Base-by-base conservation (phyloP, 2,797 vertebrate species). In the Astyanax mexicanus region DNA sequence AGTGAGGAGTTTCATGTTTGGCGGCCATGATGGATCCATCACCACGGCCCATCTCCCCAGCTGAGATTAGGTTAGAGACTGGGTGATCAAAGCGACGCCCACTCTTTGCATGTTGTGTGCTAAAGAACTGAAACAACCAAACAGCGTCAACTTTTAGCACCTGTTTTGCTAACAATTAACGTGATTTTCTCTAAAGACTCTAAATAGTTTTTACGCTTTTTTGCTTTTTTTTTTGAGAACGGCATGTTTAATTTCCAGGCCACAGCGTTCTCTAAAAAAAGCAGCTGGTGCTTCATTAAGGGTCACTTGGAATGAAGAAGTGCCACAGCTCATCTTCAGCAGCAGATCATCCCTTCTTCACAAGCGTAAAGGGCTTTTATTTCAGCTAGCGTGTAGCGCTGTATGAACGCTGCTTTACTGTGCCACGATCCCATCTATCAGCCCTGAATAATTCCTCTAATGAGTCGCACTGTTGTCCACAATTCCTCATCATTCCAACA, bases 41-140 rank as follows among this genome's bases (percentile, higher is more conserved):
- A 68, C 25, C 55, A 83, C 89, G 72, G 84, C 85, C 74, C 72
- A 77, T 89, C 84, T 89, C 86, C 88, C 84, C 86, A 85, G 85
- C 86, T 74, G 23, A 88, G 85, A 83, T 91, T 90, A 90, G 91
- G 92, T 91, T 89, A 89, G 85, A 84, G 88, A 84, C 83, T 80
- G 87, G 88, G 84, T 92, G 91, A 94, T 94, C 91, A 93, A 92
- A 93, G 91, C 62, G 76, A 71, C 80, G 57, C 77, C 78, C 87
- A 76, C 80, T 84, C 83, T 86, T 86, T 84, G 88, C 90, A 88
- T 91, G 89, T 90, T 91, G 91, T 89, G 90, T 90, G 89, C 55
- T 58, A 76, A n/a, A n/a, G n/a, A 77, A 70, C 58, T 61, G 27
- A 37, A 25, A 21, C 58, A 40, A 8, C 21, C 51, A 37, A 25